phyloP scores from a whole-genome alignment of 2,797 vertebrate species.

The Epinephelus coioides region DNA sequence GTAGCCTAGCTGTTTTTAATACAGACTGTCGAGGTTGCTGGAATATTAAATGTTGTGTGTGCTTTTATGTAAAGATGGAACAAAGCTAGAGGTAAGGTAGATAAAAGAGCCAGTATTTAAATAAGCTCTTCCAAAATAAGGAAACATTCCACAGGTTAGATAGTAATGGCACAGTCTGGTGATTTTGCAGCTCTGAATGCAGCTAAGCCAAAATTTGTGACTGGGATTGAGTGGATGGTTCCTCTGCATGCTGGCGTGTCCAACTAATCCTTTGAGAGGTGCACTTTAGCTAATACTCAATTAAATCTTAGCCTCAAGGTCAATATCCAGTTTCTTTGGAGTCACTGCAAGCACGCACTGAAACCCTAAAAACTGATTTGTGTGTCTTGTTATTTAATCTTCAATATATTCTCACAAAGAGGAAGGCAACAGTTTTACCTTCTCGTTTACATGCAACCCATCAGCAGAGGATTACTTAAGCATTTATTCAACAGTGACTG shows the following conservation, averaged over 20 bases:
- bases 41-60: conserved; percentile 6
- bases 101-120: conserved; percentile 44
- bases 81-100: conserved; percentile 44
- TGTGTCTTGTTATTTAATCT: no score
- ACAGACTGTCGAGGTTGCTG: neutral
- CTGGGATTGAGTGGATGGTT: conserved; percentile 37
- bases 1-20: neutral
- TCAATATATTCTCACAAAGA: no score
- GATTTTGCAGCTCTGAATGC: conserved; percentile 29
- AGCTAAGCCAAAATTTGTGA: conserved; percentile 45
- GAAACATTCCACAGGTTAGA: conserved; percentile 12
- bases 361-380: no score
- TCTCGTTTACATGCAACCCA: neutral
- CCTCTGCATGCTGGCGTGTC: conserved; percentile 27
- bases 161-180: conserved; percentile 19
- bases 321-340: conserved; percentile 35
- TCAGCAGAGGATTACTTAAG: conserved; percentile 18
- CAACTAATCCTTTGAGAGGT: conserved; percentile 56
- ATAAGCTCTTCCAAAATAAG: conserved; percentile 28
- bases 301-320: conserved; percentile 39
- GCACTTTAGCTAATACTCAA: conserved; percentile 48
- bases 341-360: neutral
- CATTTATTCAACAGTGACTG: conserved; percentile 12
- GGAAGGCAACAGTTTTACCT: neutral
- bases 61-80: conserved; percentile 48